A percentile compares a stretch with the other conserved stretches of the same genome.
These are phyloP conservation scores for Eospalax fontanierii DNA, from an alignment of 2,797 vertebrate genomes.

Conservation along the genomic window DNA sequence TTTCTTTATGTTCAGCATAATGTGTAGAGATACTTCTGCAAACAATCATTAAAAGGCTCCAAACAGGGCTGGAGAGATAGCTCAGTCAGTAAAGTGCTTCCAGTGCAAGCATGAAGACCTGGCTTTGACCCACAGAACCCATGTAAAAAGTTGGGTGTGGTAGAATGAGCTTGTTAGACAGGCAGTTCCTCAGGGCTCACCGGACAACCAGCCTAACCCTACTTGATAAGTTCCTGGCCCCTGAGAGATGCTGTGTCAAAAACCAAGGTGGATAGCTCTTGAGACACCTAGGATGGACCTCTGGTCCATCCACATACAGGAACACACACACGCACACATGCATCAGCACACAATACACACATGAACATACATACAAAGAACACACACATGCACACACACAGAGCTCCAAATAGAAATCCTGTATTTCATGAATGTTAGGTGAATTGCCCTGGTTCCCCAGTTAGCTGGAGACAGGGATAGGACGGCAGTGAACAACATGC, in stretches of 20 bases:
- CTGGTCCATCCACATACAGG: neutral
- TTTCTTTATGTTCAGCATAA: neutral
- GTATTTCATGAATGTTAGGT: neutral
- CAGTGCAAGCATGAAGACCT: too few relatives aligned
- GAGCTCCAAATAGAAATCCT: neutral
- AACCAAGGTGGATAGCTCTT: neutral
- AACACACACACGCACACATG: neutral
- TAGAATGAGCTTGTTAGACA: neutral
- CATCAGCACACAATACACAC: neutral
- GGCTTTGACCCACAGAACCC: neutral
- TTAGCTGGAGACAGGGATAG: neutral
- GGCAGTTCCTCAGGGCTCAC: neutral
- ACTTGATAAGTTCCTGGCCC: neutral
- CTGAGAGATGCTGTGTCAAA: neutral
- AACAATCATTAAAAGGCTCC: neutral
- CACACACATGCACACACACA: neutral
- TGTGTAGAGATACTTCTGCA: neutral
- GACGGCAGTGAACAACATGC: neutral
- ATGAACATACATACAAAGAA: neutral
- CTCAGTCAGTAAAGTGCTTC: neutral
- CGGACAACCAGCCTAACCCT: neutral
- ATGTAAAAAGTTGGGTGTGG: neutral
- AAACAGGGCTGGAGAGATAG: neutral
- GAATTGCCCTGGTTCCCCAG: neutral
- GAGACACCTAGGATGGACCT: neutral